A percentile compares a stretch with the other conserved stretches of the same genome.
phyloP scores from a whole-genome alignment of 2,113 vertebrate species.

The Australoheros scitulus region DNA sequence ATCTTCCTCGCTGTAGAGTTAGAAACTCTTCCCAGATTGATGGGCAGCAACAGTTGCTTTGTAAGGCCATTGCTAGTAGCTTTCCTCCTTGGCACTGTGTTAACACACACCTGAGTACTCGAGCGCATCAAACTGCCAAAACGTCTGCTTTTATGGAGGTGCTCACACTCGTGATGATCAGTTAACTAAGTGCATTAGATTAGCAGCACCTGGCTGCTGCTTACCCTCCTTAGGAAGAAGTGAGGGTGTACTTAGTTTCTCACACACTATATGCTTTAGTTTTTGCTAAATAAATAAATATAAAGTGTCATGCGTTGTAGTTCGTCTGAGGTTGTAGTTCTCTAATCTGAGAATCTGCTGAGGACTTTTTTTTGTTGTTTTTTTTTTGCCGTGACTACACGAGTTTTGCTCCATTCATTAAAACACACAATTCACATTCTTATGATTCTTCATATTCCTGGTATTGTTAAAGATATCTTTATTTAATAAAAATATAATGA shows the following conservation, averaged over 20 bases:
- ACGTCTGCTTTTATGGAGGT: no score
- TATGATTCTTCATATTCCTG: not conserved
- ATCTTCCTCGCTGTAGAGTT: not conserved
- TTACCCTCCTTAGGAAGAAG: no score
- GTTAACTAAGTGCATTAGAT: no score
- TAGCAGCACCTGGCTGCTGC: no score
- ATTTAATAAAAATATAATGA: slow-evolving; percentile 2
- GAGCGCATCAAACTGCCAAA: no score
- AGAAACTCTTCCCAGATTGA: not conserved
- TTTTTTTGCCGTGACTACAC: not conserved
- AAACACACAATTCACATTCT: not conserved
- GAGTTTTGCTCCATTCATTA: not conserved
- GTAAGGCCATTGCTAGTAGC: not conserved
- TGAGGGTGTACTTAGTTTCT: accelerated
- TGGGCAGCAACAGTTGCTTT: accelerated
- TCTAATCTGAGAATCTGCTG: not conserved
- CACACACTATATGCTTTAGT: not conserved
- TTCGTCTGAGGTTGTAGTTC: not conserved
- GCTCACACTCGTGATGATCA: no score
- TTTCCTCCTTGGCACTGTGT: not conserved
- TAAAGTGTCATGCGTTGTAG: not conserved
- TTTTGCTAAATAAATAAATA: no score
- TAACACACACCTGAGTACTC: no score
- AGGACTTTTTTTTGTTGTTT: not conserved
- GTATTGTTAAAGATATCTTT: not conserved